A percentile compares a stretch with the other conserved stretches of the same genome.
Conservation (phyloP, 2,888 invertebrate species). For the Leptothorax acervorum region DNA sequence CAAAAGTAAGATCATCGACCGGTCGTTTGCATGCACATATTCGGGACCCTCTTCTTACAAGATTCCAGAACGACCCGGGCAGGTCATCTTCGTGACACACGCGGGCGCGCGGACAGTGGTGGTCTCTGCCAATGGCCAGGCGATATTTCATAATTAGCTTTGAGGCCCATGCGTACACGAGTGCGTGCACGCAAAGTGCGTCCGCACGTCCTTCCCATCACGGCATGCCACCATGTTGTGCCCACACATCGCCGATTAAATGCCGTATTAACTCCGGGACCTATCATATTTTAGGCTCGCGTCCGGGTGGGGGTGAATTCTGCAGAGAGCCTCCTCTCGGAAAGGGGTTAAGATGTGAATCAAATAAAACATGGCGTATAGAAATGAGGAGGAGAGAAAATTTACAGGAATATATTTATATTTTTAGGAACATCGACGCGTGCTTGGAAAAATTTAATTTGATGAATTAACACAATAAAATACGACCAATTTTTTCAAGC, state of each 20-base stretch:
- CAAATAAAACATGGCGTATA: slow-evolving; percentile 69
- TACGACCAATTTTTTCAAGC: too few species aligned
- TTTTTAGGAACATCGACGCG: not conserved
- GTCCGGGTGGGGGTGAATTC: slow-evolving; percentile 41
- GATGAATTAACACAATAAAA: not conserved
- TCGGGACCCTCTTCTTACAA: slow-evolving; percentile 24
- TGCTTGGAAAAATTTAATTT: not conserved
- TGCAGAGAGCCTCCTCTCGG: slow-evolving; percentile 64
- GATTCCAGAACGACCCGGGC: slow-evolving; percentile 53
- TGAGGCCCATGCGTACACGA: slow-evolving; percentile 72
- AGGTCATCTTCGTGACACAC: slow-evolving; percentile 70
- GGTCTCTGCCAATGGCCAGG: slow-evolving; percentile 78
- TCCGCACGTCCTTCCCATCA: slow-evolving; percentile 70
- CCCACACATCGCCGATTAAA: slow-evolving; percentile 82
- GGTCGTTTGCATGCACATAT: slow-evolving; percentile 55
- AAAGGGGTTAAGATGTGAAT: slow-evolving; percentile 74
- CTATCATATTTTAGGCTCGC: slow-evolving; percentile 77
- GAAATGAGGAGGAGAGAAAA: slow-evolving; percentile 5
- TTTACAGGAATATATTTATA: slow-evolving; percentile 12
- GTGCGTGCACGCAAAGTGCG: slow-evolving; percentile 55
- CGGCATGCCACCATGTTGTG: slow-evolving; percentile 78
- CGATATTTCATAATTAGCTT: slow-evolving; percentile 84
- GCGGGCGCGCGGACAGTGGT: slow-evolving; percentile 66
- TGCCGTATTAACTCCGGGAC: slow-evolving; percentile 80
- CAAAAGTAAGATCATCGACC: slow-evolving; percentile 23